Evolutionary conservation across 2,797 vertebrate genomes (phyloP).

Genomic region (Anguilla marmorata): DNA sequence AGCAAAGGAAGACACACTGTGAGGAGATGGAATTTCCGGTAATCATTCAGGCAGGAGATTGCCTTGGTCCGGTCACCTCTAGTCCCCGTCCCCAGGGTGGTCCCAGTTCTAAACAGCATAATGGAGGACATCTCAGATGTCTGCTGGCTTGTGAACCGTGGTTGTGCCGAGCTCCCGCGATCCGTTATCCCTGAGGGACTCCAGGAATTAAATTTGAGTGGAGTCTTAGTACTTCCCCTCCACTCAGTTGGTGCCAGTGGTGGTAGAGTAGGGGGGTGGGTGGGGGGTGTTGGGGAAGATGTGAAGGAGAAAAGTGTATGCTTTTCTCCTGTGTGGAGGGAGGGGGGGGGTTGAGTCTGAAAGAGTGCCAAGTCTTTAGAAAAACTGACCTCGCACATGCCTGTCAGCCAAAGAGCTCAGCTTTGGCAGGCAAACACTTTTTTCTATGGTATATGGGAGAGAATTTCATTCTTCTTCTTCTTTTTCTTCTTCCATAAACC

Average conservation of each 20-base stretch:
- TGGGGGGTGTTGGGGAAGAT: neutral
- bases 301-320: neutral
- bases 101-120: conserved; percentile 38
- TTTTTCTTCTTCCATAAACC: too few relatives aligned
- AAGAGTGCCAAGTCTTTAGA: neutral
- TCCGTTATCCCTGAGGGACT: conserved; percentile 12
- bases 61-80: conserved; percentile 27
- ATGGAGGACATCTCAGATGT: conserved; percentile 50
- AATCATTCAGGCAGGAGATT: conserved; percentile 33
- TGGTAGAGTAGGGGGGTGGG: neutral
- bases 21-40: conserved; percentile 25
- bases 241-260: neutral
- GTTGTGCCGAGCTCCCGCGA: conserved; percentile 30
- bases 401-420: neutral
- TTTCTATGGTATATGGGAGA: neutral
- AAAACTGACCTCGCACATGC: neutral
- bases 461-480: neutral
- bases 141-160: conserved; percentile 38
- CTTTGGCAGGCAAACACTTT: neutral
- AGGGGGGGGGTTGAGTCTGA: neutral
- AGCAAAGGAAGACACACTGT: neutral
- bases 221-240: neutral
- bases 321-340: neutral
- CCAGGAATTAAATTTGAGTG: conserved; percentile 18
- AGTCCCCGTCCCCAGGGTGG: conserved; percentile 32